Conservation (phyloP, 2,113 vertebrate species). For the Cebidichthys violaceus region DNA sequence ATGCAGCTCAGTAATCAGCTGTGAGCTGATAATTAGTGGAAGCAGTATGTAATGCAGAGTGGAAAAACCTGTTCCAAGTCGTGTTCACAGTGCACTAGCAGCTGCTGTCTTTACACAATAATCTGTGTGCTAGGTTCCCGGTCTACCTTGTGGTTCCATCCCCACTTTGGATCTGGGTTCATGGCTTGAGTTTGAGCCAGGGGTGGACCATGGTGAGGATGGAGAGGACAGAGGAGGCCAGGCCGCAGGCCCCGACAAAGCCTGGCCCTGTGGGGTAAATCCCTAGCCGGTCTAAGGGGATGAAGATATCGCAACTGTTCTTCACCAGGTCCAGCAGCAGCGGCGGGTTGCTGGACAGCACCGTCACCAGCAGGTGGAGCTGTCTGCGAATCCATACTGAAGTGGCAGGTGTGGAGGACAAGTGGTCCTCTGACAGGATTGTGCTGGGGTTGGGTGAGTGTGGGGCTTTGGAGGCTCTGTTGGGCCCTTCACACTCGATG, state of each 20-base stretch:
- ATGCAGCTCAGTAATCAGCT: slow-evolving; percentile 6
- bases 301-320: slow-evolving; percentile 91
- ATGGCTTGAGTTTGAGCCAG: slow-evolving; percentile 96
- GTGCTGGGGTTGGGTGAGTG: slow-evolving; percentile 23
- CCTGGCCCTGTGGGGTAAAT: slow-evolving; percentile 85
- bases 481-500: slow-evolving; percentile 82
- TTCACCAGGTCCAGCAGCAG: slow-evolving; percentile 90
- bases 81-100: background rate
- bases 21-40: background rate
- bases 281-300: slow-evolving; percentile 92
- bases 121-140: background rate
- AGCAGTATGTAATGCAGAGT: background rate
- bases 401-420: slow-evolving; percentile 19
- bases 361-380: slow-evolving; percentile 79
- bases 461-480: slow-evolving; percentile 26
- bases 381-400: slow-evolving; percentile 68
- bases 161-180: slow-evolving; percentile 27
- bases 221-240: slow-evolving; percentile 90
- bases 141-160: background rate
- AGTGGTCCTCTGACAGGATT: slow-evolving; percentile 36
- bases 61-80: background rate
- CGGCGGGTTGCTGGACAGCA: slow-evolving; percentile 89
- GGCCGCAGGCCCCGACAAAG: slow-evolving; percentile 90
- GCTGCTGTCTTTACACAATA: background rate
- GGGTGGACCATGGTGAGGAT: slow-evolving; percentile 91